phyloP scores from a whole-genome alignment of 2,888 invertebrate species.

The Tethea ocularis region DNA sequence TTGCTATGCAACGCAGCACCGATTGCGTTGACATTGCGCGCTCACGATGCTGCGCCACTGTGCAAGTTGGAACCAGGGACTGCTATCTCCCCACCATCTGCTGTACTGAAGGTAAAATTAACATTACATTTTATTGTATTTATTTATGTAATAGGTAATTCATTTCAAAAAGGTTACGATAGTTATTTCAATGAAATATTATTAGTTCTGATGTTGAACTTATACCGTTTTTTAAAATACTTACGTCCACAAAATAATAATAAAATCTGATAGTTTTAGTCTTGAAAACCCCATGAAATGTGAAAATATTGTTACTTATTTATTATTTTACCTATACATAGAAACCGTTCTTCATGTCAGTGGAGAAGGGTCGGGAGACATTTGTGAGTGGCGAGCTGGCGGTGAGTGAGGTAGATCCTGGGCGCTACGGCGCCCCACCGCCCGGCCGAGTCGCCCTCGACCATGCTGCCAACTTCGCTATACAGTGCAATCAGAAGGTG shows the following conservation, averaged over 20 bases:
- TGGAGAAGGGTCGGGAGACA: conserved; percentile 67
- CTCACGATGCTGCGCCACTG: conserved; percentile 68
- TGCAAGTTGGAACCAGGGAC: conserved; percentile 64
- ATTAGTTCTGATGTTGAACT: too few relatives aligned
- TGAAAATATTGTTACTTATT: too few relatives aligned
- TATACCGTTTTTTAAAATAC: too few relatives aligned
- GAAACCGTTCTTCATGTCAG: conserved; percentile 74
- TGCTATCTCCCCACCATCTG: conserved; percentile 59
- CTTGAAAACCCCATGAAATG: too few relatives aligned
- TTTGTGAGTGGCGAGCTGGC: conserved; percentile 64
- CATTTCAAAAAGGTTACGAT: too few relatives aligned
- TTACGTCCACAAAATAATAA: too few relatives aligned
- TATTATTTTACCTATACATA: conserved; percentile 25
- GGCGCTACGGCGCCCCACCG: conserved; percentile 63
- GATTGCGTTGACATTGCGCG: conserved; percentile 60
- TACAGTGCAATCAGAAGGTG: conserved; percentile 69
- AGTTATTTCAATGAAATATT: too few relatives aligned
- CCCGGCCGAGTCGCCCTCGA: conserved; percentile 60
- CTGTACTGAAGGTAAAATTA: conserved; percentile 48
- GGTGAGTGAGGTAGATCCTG: conserved; percentile 53
- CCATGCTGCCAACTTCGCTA: conserved; percentile 53
- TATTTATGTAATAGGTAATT: too few relatives aligned
- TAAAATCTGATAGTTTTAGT: too few relatives aligned
- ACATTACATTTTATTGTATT: too few relatives aligned
- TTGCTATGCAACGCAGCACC: conserved; percentile 68